Evolutionary conservation across 2,797 vertebrate species (phyloP), one percentile per base, ranked within the genome.

Genomic region (Antennarius maculatus): DNA sequence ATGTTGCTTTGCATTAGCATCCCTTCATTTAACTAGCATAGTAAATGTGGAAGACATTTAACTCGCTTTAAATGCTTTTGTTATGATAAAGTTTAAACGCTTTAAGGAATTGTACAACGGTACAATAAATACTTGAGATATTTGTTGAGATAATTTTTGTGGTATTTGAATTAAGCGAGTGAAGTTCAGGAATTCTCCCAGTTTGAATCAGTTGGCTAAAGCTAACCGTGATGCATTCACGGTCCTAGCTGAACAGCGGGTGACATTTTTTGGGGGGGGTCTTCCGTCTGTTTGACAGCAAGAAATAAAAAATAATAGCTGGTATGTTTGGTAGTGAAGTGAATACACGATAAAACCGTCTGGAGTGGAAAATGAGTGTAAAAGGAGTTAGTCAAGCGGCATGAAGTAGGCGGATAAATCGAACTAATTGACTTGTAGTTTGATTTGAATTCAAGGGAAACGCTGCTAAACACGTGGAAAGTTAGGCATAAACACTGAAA

Each of bases 141-240:
- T 42, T 42, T 28, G 31, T 42, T 42, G 53, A 55, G 51, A 23
- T 23, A 23, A 1, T 23, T 23, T 23, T 23, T 18, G 76, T 41
- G 16, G 69, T 55, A 65, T 84, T 49, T 54, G 77, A 50, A 52
- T 70, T 53, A 69, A 82, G 73, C 76, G 66, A 77, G 66, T 80
- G 68, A 69, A 79, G 71, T 80, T 72, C 29, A 52, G 50, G 54
- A 53, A 57, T 60, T 74, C 45, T 54, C 50, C 23, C 42, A 65
- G 50, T 58, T 55, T 39, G 9, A 54, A 59, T 60, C 49, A 1
- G 1, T 3, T 17, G 12, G 9, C 27, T 17, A 6, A 14, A 11
- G 27, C n/a, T 27, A 3, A 34, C 31, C 13, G 4, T 27, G 13
- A 9, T 14, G 27, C 27, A 0, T 41, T 18, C 0, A 18, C 5